Base-by-base conservation (phyloP, 2,888 invertebrate genomes). In the Sceliomorpha sp. region DNA sequence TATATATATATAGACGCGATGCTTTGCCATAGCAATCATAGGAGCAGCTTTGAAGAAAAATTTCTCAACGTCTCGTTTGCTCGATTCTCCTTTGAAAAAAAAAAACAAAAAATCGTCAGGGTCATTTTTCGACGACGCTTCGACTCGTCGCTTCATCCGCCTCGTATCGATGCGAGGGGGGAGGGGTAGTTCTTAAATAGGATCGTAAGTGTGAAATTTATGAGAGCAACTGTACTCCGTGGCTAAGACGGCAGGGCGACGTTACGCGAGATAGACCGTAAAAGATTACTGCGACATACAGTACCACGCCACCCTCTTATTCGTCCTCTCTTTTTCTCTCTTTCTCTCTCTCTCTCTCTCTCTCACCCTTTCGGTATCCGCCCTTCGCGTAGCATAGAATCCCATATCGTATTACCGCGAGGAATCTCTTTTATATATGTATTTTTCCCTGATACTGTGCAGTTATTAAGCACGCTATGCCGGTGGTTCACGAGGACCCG, bases 241-340 rank as follows among this genome's bases (percentile, higher is more conserved):
- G n/a, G 26, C 36, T 51, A 26, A 59, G 59, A 63, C 47, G 56
- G 55, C 17, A 56, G 56, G n/a, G 44, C 76, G 70, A 71, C 76
- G 74, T 75, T 79, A 78, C 63, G 78, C 75, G 75, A 80, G 78
- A 78, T 78, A 82, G 78, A 80, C 78, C 78, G 81, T 82, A 78
- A 82, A 82, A 81, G 81, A 83, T 83, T 82, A 83, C 79, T 75
- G 77, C 79, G 82, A 80, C 81, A 80, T 78, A 81, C 78, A 77
- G 74, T 62, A 70, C 42, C 47, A 42, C 48, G 34, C 36, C 63
- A 44, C 60, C 55, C 48, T 36, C 42, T 39, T 56, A 47, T 27
- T 59, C n/a, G n/a, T n/a, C n/a, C n/a, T n/a, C n/a, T n/a, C n/a
- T n/a, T n/a, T n/a, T n/a, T n/a, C n/a, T n/a, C n/a, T n/a, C n/a